Conservation (phyloP, 2,888 invertebrate genomes). For the Mesochorus sp. region DNA sequence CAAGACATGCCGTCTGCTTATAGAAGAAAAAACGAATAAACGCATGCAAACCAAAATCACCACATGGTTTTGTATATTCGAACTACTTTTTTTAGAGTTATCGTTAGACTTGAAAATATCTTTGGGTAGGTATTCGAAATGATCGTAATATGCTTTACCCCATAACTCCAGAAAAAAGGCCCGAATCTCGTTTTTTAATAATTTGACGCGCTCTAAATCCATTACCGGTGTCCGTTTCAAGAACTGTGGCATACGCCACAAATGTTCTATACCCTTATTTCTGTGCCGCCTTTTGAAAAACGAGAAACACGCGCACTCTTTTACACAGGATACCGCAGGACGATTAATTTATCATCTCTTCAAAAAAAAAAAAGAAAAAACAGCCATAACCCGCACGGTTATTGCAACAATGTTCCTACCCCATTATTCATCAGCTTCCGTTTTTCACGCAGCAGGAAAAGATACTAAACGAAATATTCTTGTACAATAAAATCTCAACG, state of each 20-base stretch:
- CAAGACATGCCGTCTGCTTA: slow-evolving; percentile 23
- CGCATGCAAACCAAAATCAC: neutral
- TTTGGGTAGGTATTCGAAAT: slow-evolving; percentile 67
- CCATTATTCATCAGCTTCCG: neutral
- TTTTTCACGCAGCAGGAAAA: neutral
- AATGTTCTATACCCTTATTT: slow-evolving; percentile 28
- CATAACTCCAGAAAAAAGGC: slow-evolving; percentile 44
- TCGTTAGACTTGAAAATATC: slow-evolving; percentile 1
- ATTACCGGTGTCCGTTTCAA: slow-evolving; percentile 64
- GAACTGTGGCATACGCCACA: neutral
- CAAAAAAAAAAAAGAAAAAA: no score
- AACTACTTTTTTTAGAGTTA: slow-evolving; percentile 36
- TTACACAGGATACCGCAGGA: no score
- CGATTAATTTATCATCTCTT: slow-evolving; percentile 34
- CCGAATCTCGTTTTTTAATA: slow-evolving; percentile 61
- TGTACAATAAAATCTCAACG: no score
- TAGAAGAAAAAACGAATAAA: slow-evolving; percentile 30
- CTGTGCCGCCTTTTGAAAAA: slow-evolving; percentile 35
- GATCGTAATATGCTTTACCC: slow-evolving; percentile 9
- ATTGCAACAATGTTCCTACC: neutral
- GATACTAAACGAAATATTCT: no score
- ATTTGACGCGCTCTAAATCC: slow-evolving; percentile 64
- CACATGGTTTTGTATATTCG: neutral
- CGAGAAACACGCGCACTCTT: neutral
- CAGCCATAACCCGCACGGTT: neutral